Percentiles rank a stretch among this genome's conserved stretches.
These are phyloP conservation scores for Bos indicus DNA, from an alignment of 2,113 vertebrate species.

Conservation along the genomic window DNA sequence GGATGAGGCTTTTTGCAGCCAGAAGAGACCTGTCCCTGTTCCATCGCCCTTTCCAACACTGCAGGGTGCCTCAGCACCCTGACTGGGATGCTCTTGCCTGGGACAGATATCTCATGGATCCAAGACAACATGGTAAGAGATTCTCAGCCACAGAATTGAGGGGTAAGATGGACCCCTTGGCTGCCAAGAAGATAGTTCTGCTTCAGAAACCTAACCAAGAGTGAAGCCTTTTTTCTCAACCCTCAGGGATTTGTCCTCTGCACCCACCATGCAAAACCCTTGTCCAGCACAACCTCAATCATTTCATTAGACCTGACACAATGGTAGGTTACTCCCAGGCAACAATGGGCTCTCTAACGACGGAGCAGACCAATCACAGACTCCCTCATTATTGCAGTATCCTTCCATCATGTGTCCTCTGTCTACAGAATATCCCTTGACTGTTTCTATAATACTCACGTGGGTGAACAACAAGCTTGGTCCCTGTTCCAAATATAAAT, in stretches of 20 bases:
- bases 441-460: conserved; percentile 38
- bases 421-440: not conserved
- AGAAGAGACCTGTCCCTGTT: not conserved
- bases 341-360: not conserved
- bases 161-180: not conserved
- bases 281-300: not conserved
- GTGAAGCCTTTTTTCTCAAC: not conserved
- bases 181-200: not conserved
- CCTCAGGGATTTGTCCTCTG: not conserved
- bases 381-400: not conserved
- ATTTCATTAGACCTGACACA: not conserved
- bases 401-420: not conserved
- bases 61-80: not conserved
- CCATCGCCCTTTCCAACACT: not conserved
- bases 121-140: not conserved
- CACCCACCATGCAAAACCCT: not conserved
- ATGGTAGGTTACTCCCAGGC: not conserved
- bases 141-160: not conserved
- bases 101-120: not conserved
- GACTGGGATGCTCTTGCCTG: not conserved
- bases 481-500: conserved; percentile 46
- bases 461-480: conserved; percentile 13
- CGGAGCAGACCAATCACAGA: not conserved
- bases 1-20: not conserved
- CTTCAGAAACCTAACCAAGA: not conserved